Evolutionary conservation across 2,113 vertebrate species (phyloP).

Genomic region (Rhizomys pruinosus): DNA sequence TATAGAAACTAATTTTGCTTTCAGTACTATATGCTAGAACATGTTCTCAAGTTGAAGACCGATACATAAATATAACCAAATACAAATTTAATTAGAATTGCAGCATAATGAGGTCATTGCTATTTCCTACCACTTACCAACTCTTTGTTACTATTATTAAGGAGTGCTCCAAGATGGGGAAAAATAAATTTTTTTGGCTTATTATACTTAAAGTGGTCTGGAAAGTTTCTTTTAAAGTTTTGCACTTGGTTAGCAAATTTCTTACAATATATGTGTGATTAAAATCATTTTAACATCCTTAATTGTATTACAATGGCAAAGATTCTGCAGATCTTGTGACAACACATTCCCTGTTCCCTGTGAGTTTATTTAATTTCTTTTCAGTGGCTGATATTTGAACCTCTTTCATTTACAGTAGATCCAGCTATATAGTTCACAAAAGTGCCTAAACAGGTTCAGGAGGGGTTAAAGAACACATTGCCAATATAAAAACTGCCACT

Average conservation of each 20-base stretch:
- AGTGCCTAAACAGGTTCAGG: slow-evolving; percentile 70
- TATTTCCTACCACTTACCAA: slow-evolving; percentile 67
- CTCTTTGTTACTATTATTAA: slow-evolving; percentile 59
- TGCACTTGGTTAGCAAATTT: slow-evolving; percentile 71
- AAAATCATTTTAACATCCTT: slow-evolving; percentile 78
- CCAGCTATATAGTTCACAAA: slow-evolving; percentile 58
- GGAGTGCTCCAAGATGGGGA: slow-evolving; percentile 29
- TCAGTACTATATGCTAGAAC: slow-evolving; percentile 63
- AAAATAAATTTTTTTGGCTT: slow-evolving; percentile 48
- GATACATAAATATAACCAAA: slow-evolving; percentile 43
- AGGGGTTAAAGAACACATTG: slow-evolving; percentile 75
- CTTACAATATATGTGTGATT: slow-evolving; percentile 69
- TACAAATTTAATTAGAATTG: slow-evolving; percentile 59
- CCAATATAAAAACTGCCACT: slow-evolving; percentile 59
- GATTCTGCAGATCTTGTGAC: slow-evolving; percentile 75
- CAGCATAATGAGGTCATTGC: slow-evolving; percentile 40
- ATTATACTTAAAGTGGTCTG: slow-evolving; percentile 51
- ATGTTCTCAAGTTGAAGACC: slow-evolving; percentile 45
- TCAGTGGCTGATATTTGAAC: slow-evolving; percentile 79
- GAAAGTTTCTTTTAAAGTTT: slow-evolving; percentile 73
- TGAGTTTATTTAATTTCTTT: slow-evolving; percentile 76
- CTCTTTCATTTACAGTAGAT: slow-evolving; percentile 71
- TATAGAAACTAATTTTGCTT: slow-evolving; percentile 42
- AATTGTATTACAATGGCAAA: slow-evolving; percentile 67
- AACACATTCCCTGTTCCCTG: slow-evolving; percentile 71